phyloP scores from a whole-genome alignment of 2,797 vertebrate genomes.

The Smutsia temminckii region DNA sequence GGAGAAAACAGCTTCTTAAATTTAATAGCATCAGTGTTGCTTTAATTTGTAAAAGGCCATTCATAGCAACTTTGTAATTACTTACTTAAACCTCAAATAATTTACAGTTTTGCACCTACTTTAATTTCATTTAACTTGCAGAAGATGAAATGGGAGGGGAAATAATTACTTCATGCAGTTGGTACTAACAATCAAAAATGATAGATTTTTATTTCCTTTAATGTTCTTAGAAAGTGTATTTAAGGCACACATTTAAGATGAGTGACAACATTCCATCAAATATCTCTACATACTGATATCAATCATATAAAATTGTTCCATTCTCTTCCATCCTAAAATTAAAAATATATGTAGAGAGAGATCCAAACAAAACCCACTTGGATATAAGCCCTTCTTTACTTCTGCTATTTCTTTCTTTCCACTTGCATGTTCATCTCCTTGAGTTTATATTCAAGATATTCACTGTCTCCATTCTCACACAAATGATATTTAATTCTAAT shows the following conservation, averaged over 20 bases:
- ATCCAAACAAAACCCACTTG: neutral
- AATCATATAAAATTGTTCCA: neutral
- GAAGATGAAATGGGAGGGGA: neutral
- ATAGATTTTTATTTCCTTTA: neutral
- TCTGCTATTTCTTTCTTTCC: neutral
- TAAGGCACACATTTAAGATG: neutral
- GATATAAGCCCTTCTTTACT: neutral
- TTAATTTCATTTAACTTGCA: neutral
- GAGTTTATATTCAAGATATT: neutral
- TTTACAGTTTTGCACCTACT: neutral
- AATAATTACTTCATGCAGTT: neutral
- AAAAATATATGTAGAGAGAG: neutral
- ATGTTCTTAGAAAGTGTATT: neutral
- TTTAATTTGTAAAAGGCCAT: neutral
- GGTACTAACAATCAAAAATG: neutral
- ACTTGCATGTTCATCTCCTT: neutral
- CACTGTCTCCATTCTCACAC: neutral
- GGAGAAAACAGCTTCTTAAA: neutral
- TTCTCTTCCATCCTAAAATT: neutral
- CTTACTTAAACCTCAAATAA: constrained; percentile 30
- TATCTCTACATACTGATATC: neutral
- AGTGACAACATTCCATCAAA: neutral
- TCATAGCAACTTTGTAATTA: neutral
- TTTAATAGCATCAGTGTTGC: neutral
- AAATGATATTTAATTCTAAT: neutral